Evolutionary conservation across 2,113 vertebrate species (phyloP).

Genomic region (Coptodon rendalli): DNA sequence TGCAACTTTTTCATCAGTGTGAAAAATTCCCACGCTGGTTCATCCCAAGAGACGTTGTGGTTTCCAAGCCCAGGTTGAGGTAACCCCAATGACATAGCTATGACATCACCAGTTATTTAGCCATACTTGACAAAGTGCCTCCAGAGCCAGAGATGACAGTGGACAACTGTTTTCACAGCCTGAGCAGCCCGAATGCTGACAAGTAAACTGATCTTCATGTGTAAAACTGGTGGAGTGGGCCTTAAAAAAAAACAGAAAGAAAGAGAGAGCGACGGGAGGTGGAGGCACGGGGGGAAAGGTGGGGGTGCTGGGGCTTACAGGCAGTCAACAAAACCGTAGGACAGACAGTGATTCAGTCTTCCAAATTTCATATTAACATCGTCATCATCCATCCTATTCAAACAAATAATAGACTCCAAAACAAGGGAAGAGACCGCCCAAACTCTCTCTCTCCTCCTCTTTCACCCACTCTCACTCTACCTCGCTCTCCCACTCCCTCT

Average conservation of each 20-base stretch:
- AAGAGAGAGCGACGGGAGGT: background rate
- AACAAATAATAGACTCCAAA: constrained; percentile 56
- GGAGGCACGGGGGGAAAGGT: background rate
- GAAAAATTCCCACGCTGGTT: background rate
- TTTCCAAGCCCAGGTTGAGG: background rate
- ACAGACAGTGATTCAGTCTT: constrained; percentile 27
- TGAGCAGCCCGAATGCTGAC: background rate
- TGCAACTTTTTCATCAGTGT: background rate
- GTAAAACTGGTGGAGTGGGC: background rate
- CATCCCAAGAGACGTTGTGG: background rate
- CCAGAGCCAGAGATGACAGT: background rate
- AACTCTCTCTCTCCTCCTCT: constrained; percentile 66
- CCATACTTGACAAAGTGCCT: background rate
- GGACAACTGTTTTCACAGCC: background rate
- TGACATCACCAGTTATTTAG: background rate
- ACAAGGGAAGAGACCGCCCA: constrained; percentile 42
- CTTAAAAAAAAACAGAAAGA: background rate
- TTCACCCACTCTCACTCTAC: constrained; percentile 39
- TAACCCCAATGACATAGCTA: background rate
- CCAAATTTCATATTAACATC: constrained; percentile 49
- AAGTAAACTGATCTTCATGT: background rate
- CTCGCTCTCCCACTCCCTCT: constrained; percentile 58
- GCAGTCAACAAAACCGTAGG: background rate
- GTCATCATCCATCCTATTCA: constrained; percentile 61
- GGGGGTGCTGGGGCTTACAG: background rate